Evolutionary conservation across 2,797 vertebrate genomes (phyloP).

Genomic region (Poeciliopsis paucimaculata): DNA sequence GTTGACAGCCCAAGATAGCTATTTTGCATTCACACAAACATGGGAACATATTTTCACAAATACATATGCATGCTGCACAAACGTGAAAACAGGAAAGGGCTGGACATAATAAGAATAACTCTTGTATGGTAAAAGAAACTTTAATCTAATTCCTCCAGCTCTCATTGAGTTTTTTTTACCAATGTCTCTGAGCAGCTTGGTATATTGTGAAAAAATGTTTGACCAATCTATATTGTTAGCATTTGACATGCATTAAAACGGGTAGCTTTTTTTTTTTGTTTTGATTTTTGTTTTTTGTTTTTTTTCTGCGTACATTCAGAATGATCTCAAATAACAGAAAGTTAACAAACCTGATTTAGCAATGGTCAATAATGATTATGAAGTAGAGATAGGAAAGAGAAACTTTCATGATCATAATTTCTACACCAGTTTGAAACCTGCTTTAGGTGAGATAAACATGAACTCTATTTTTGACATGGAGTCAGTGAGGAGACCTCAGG

Average conservation of each 20-base stretch:
- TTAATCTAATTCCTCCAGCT: constrained; percentile 10
- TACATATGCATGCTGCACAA: constrained; percentile 31
- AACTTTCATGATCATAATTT: neutral
- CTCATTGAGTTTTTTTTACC: neutral
- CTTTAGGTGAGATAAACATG: constrained; percentile 20
- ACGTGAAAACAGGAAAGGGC: constrained; percentile 15
- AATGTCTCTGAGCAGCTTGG: neutral
- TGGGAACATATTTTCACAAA: constrained; percentile 42
- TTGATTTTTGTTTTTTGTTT: neutral
- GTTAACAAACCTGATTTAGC: neutral
- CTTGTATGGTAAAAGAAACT: constrained; percentile 16
- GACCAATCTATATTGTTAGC: neutral
- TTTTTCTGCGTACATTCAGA: neutral
- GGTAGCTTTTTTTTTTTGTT: too few relatives aligned
- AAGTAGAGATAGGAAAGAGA: neutral
- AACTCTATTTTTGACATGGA: constrained; percentile 16
- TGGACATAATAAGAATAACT: constrained; percentile 13
- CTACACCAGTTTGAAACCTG: neutral
- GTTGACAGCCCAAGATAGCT: constrained; percentile 64
- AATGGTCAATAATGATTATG: neutral
- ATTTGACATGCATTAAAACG: neutral
- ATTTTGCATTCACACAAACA: constrained; percentile 45
- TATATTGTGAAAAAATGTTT: neutral
- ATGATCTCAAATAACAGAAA: neutral
- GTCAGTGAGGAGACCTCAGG: constrained; percentile 14